A percentile compares a stretch with the other conserved stretches of the same genome.
phyloP scores from a whole-genome alignment of 1,140 invertebrate genomes.

The Lepidotrigona ventralis region DNA sequence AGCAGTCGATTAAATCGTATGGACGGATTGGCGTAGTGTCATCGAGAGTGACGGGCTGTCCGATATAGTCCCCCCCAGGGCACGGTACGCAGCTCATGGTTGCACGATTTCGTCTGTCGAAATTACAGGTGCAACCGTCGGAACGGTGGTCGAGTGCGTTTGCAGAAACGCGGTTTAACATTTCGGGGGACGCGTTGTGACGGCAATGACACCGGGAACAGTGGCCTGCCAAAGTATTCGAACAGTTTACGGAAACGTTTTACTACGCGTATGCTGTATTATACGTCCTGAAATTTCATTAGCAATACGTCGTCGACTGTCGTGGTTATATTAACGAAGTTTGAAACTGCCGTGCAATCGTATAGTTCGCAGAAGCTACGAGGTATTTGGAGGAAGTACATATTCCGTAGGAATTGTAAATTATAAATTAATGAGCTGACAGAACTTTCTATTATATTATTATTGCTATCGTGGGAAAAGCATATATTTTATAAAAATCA shows the following conservation, averaged over 20 bases:
- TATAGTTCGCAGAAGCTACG: not conserved
- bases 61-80: not conserved
- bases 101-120: not conserved
- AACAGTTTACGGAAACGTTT: not conserved
- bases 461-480: too few relatives aligned
- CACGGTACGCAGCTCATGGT: not conserved
- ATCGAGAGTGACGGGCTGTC: conserved; percentile 24
- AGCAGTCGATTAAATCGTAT: conserved; percentile 18
- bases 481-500: too few relatives aligned
- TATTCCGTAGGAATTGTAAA: too few relatives aligned
- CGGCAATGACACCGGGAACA: not conserved
- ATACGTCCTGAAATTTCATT: too few relatives aligned
- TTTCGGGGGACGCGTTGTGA: not conserved
- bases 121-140: not conserved
- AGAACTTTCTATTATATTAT: too few relatives aligned
- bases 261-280: not conserved
- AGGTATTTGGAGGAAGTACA: not conserved
- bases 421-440: too few relatives aligned
- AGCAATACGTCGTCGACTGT: too few relatives aligned
- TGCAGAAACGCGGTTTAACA: not conserved
- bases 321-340: not conserved
- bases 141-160: not conserved
- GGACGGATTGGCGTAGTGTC: conserved; percentile 14
- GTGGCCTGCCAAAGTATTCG: not conserved
- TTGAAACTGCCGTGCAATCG: not conserved